These are phyloP conservation scores for Erethizon dorsatum DNA, from an alignment of 2,797 vertebrate genomes.

Conservation along the genomic window DNA sequence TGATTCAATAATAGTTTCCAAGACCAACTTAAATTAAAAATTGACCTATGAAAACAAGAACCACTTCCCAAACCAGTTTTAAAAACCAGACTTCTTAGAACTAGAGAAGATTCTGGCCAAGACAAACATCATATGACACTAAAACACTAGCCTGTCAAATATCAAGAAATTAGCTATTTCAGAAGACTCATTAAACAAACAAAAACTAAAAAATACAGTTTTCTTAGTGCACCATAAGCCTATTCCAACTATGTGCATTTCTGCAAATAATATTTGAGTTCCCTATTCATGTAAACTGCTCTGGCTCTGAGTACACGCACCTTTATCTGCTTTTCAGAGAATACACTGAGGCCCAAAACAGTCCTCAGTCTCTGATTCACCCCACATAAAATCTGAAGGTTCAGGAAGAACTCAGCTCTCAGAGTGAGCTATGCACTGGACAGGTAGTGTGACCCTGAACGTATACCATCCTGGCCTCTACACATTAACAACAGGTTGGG, in stretches of 20 bases:
- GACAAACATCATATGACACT: conserved; percentile 32
- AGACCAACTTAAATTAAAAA: conserved; percentile 45
- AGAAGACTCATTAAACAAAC: conserved; percentile 58
- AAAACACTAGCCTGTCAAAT: conserved; percentile 8
- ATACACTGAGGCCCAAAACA: not conserved
- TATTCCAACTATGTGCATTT: conserved; percentile 14
- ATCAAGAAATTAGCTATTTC: not conserved
- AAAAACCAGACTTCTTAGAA: conserved; percentile 22
- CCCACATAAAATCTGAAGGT: not conserved
- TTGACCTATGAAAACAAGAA: conserved; percentile 40
- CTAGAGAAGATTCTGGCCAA: not conserved
- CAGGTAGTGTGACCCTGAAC: not conserved
- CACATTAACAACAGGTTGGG: not conserved
- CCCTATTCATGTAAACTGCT: not conserved
- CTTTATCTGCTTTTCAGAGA: not conserved
- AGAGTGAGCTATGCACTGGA: not conserved
- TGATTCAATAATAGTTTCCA: conserved; percentile 30
- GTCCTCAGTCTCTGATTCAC: not conserved
- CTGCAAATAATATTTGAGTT: conserved; percentile 37
- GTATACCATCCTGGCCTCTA: not conserved
- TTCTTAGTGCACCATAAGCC: conserved; percentile 9
- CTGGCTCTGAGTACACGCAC: not conserved
- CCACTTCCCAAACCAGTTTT: not conserved
- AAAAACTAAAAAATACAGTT: not conserved
- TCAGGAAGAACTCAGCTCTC: not conserved